Percentiles rank a stretch among this genome's conserved stretches.
These are phyloP conservation scores for Oscheius sp. DNA, from an alignment of 2,888 invertebrate species.

Conservation along the genomic window DNA sequence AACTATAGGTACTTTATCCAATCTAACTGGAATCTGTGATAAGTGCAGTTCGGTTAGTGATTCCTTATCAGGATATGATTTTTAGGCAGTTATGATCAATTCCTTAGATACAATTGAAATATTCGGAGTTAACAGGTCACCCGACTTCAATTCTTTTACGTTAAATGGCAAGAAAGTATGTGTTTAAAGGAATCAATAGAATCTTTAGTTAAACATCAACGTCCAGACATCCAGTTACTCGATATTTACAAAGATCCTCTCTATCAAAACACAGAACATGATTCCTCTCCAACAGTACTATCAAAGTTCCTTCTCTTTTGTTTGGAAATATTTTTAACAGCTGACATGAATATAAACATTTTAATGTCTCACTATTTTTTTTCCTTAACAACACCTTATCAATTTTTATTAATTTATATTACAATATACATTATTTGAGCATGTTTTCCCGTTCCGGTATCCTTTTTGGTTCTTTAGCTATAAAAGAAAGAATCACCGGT, in stretches of 20 bases:
- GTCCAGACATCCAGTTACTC: conserved; percentile 2
- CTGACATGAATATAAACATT: too few species aligned
- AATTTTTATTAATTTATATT: too few species aligned
- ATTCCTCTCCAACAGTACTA: background rate
- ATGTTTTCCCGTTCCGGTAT: conserved; percentile 18
- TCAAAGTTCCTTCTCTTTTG: background rate
- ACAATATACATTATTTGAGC: conserved; percentile 11
- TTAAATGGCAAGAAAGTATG: conserved; percentile 15
- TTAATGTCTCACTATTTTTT: too few species aligned
- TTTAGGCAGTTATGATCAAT: conserved; percentile 3
- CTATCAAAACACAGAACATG: background rate
- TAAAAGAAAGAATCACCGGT: conserved; percentile 50
- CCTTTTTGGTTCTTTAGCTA: conserved; percentile 16
- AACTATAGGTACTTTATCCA: conserved; percentile 28
- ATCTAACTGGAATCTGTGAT: conserved; percentile 35
- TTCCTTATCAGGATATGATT: background rate
- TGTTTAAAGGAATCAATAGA: background rate
- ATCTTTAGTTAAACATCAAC: conserved; percentile 9
- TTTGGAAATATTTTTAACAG: background rate
- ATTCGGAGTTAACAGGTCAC: conserved; percentile 45
- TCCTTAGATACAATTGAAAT: conserved; percentile 54
- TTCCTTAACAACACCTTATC: too few species aligned
- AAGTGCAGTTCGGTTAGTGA: background rate
- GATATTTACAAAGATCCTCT: background rate
- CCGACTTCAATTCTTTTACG: conserved; percentile 46